phyloP scores from a whole-genome alignment of 2,113 vertebrate species.

The Labeo rohita region DNA sequence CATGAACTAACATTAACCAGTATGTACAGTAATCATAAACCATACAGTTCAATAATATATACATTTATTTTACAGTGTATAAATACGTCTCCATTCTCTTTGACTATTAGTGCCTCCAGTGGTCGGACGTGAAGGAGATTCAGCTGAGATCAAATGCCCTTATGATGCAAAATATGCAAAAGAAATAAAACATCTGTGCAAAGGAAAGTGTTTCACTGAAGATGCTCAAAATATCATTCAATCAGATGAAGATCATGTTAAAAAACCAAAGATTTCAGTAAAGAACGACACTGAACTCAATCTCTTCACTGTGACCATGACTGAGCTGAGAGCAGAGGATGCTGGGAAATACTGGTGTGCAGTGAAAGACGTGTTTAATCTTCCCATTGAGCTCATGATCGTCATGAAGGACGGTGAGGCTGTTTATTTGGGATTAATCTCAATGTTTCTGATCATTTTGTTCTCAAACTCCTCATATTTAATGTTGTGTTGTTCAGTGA shows the following conservation, averaged over 20 bases:
- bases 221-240: background rate
- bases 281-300: background rate
- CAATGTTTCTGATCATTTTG: no score
- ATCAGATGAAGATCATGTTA: background rate
- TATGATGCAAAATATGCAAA: background rate
- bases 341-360: no score
- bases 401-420: no score
- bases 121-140: slow-evolving; percentile 8
- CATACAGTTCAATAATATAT: background rate
- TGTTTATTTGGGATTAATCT: no score
- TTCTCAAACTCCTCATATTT: no score
- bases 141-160: no score
- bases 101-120: background rate
- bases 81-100: background rate
- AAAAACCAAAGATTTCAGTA: background rate
- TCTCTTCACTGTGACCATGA: background rate
- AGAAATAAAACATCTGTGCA: background rate
- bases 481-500: no score
- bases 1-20: slow-evolving; percentile 36
- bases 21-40: slow-evolving; percentile 32
- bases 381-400: no score
- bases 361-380: no score
- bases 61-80: background rate
- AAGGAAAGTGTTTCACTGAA: background rate
- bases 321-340: no score